Percentiles rank a stretch among this genome's conserved stretches.
These are phyloP conservation scores for Dryadula phaetusa DNA, from an alignment of 2,888 invertebrate genomes.

Conservation along the genomic window DNA sequence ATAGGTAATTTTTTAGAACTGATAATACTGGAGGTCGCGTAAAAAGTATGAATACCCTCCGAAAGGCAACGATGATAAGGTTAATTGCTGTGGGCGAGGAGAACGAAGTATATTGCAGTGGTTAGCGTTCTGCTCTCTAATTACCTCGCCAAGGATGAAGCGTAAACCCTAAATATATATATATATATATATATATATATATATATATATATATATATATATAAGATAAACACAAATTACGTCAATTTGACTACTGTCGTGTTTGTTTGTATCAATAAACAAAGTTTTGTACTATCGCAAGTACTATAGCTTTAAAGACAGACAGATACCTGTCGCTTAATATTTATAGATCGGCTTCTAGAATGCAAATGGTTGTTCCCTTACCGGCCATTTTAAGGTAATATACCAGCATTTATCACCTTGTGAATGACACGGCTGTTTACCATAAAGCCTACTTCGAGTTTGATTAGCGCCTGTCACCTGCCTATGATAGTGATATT, in stretches of 20 bases:
- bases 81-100: no score
- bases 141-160: no score
- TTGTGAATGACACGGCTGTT: constrained; percentile 39
- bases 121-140: no score
- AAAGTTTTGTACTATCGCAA: constrained; percentile 16
- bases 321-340: constrained; percentile 39
- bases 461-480: constrained; percentile 39
- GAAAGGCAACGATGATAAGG: no score
- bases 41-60: no score
- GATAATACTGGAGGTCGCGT: no score
- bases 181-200: no score
- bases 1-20: no score
- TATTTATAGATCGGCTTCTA: constrained; percentile 45
- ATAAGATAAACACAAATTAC: background rate
- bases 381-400: constrained; percentile 43
- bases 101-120: no score
- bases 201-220: background rate
- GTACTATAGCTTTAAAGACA: constrained; percentile 30
- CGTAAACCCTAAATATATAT: no score
- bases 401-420: constrained; percentile 46
- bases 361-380: constrained; percentile 46
- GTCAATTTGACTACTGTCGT: constrained; percentile 2
- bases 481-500: constrained; percentile 23
- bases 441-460: constrained; percentile 35
- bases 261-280: constrained; percentile 13